phyloP scores from a whole-genome alignment of 2,888 invertebrate genomes.

The Escarpia spicata region DNA sequence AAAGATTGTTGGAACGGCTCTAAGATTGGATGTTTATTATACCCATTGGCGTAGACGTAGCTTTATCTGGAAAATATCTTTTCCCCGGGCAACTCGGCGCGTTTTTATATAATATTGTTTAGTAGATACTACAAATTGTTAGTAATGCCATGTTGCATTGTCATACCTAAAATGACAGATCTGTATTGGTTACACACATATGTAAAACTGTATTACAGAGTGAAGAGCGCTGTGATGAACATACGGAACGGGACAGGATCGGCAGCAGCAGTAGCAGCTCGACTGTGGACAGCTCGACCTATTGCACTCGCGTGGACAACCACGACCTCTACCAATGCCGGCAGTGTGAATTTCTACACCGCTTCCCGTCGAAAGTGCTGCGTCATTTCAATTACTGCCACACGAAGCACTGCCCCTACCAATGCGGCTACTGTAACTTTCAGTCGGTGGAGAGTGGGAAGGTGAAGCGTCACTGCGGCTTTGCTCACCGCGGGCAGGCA shows the following conservation, averaged over 20 bases:
- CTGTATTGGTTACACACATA: background rate
- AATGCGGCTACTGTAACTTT: background rate
- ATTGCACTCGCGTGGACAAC: constrained; percentile 32
- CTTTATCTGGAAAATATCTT: too few species aligned
- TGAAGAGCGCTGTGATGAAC: background rate
- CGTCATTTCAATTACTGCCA: constrained; percentile 33
- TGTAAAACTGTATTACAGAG: background rate
- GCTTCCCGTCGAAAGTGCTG: constrained; percentile 36
- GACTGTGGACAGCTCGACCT: constrained; percentile 31
- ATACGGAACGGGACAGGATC: background rate
- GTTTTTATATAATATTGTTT: too few species aligned
- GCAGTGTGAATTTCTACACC: constrained; percentile 38
- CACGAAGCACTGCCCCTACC: background rate
- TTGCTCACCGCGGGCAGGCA: constrained; percentile 25
- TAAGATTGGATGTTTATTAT: too few species aligned
- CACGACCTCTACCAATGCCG: constrained; percentile 38
- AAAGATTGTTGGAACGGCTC: too few species aligned
- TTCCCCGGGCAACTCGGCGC: too few species aligned
- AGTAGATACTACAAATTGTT: too few species aligned
- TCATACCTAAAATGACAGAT: too few species aligned
- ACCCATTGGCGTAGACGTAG: too few species aligned
- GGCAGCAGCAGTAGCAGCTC: background rate
- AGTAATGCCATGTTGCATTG: too few species aligned
- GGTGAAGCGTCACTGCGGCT: background rate
- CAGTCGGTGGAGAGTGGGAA: background rate